Evolutionary conservation across 1,140 invertebrate species (phyloP).

Genomic region (Drosophila suzukii): DNA sequence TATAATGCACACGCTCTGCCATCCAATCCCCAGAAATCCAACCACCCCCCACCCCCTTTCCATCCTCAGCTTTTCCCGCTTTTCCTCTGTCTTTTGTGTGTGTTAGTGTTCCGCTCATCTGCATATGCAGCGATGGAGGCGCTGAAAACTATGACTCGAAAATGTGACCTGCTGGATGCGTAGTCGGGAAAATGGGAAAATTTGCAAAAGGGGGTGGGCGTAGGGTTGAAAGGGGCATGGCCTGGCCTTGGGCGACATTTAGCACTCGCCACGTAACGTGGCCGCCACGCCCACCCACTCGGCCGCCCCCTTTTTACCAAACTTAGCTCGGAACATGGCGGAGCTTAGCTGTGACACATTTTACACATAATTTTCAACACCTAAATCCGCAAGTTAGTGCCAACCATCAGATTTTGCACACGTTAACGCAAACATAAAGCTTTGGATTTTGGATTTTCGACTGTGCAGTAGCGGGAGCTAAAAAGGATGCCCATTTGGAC

Average conservation of each 20-base stretch:
- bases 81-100: conserved; percentile 19
- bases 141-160: conserved; percentile 59
- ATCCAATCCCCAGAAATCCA: conserved; percentile 3
- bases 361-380: conserved; percentile 82
- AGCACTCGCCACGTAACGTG: conserved; percentile 58
- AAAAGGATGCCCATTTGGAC: conserved; percentile 20
- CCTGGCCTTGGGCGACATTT: conserved; percentile 72
- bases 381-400: conserved; percentile 82
- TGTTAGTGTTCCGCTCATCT: conserved; percentile 34
- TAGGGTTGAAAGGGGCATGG: conserved; percentile 5
- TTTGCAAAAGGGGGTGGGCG: neutral
- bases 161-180: conserved; percentile 54
- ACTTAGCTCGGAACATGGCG: conserved; percentile 51
- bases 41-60: neutral
- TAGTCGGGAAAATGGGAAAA: conserved; percentile 31
- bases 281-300: conserved; percentile 21
- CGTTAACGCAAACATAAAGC: conserved; percentile 81
- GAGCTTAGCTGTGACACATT: conserved; percentile 80
- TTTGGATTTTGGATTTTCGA: conserved; percentile 65
- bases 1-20: conserved; percentile 55
- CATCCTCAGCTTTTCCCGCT: conserved; percentile 3
- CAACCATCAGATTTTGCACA: conserved; percentile 80
- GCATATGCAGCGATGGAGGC: conserved; percentile 37
- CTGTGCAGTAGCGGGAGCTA: conserved; percentile 13
- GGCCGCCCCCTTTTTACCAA: conserved; percentile 10